A percentile compares a stretch with the other conserved stretches of the same genome.
Evolutionary conservation across 2,888 invertebrate genomes (phyloP).

Genomic region (Harmothoe impar): DNA sequence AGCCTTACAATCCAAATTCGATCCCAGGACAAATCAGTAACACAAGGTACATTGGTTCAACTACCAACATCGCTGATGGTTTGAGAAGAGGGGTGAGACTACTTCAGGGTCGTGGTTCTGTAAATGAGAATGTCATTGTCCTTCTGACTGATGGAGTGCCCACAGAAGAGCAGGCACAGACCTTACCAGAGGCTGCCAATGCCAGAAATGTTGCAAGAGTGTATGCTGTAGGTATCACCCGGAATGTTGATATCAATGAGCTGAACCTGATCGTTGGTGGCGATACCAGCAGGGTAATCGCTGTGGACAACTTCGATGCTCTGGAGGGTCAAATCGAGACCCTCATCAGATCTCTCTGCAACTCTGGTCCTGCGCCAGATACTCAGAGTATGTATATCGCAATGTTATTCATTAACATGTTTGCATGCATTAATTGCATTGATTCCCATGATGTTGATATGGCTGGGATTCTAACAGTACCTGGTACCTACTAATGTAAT

Average conservation of each 20-base stretch:
- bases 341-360: background rate
- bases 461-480: too few species aligned
- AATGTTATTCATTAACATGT: too few species aligned
- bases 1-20: background rate
- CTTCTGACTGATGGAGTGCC: conserved; percentile 36
- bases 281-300: background rate
- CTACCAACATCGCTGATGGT: conserved; percentile 51
- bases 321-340: background rate
- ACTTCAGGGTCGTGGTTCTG: background rate
- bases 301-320: background rate
- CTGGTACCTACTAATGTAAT: background rate
- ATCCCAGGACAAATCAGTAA: background rate
- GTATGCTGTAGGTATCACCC: conserved; percentile 46
- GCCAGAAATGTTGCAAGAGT: background rate
- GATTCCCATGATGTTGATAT: too few species aligned
- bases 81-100: background rate
- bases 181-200: background rate
- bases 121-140: background rate
- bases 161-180: background rate
- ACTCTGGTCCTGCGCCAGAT: background rate
- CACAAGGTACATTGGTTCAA: background rate
- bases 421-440: too few species aligned
- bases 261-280: background rate
- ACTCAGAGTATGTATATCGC: background rate
- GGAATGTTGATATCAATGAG: background rate